Conservation (phyloP, 1,140 invertebrate species). For the Maniola jurtina region DNA sequence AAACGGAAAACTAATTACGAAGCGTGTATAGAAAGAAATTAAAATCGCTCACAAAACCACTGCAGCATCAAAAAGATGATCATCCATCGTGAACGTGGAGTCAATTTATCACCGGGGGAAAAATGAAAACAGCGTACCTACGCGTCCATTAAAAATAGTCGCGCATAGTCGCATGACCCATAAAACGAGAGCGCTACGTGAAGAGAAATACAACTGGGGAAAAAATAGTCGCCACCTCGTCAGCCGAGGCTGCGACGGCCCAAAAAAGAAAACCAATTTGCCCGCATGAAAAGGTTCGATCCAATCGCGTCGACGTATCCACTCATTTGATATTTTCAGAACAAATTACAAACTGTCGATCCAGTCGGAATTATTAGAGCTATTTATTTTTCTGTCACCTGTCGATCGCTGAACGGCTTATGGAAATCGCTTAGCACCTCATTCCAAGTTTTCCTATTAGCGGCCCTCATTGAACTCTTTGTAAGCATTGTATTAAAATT, state of each 20-base stretch:
- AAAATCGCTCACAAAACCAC: constrained; percentile 40
- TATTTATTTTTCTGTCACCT: constrained; percentile 77
- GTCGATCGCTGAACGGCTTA: constrained; percentile 58
- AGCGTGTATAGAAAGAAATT: constrained; percentile 39
- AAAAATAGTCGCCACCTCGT: constrained; percentile 66
- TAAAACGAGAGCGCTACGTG: constrained; percentile 72
- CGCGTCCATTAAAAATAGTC: constrained; percentile 76
- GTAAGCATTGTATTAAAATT: constrained; percentile 57
- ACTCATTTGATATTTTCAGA: constrained; percentile 77
- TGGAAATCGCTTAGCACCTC: constrained; percentile 63
- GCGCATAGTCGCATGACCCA: constrained; percentile 75
- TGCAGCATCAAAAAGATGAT: constrained; percentile 57
- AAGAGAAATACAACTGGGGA: constrained; percentile 70
- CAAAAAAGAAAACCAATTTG: constrained; percentile 77
- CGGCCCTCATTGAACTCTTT: constrained; percentile 46
- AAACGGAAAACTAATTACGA: constrained; percentile 41
- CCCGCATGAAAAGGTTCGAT: constrained; percentile 74
- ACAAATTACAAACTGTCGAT: constrained; percentile 77
- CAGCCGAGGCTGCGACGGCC: constrained; percentile 54
- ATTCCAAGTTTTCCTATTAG: constrained; percentile 73
- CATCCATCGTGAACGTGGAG: constrained; percentile 69
- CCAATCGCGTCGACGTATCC: constrained; percentile 68
- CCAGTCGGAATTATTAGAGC: constrained; percentile 59
- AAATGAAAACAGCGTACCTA: constrained; percentile 68
- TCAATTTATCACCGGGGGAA: constrained; percentile 74